These are phyloP conservation scores for Manacus vitellinus DNA, from an alignment of 2,113 vertebrate genomes.

Conservation along the genomic window DNA sequence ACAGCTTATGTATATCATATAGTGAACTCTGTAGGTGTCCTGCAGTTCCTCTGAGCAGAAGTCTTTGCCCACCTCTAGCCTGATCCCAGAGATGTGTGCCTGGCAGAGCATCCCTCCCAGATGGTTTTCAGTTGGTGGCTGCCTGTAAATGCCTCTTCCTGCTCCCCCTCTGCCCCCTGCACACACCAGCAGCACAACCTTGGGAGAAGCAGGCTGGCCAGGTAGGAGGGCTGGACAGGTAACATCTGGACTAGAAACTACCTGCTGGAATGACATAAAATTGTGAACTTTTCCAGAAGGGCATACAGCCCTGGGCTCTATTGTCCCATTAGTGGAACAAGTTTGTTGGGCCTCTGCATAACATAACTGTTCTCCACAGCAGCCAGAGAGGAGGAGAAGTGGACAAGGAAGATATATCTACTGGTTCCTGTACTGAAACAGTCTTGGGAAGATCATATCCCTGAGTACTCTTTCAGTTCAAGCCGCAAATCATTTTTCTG, in stretches of 20 bases:
- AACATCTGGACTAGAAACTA: background rate
- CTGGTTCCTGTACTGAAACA: background rate
- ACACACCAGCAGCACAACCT: rapidly evolving
- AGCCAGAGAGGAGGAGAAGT: background rate
- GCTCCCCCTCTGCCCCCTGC: background rate
- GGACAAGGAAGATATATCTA: background rate
- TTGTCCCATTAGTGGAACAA: background rate
- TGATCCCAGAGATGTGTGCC: background rate
- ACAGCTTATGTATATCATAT: rapidly evolving
- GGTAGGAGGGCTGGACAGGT: background rate
- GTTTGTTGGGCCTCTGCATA: background rate
- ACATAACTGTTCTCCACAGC: background rate
- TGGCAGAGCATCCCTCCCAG: background rate
- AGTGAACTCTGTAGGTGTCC: background rate
- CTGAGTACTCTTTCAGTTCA: background rate
- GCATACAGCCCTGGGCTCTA: background rate
- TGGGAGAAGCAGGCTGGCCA: background rate
- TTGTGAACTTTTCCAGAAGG: background rate
- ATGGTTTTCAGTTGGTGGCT: background rate
- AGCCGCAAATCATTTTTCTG: background rate
- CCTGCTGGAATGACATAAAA: background rate
- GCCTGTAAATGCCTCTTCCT: background rate
- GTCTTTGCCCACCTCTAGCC: background rate
- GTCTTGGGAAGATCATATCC: background rate
- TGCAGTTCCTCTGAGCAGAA: background rate